Percentiles rank a stretch among this genome's conserved stretches.
phyloP scores from a whole-genome alignment of 2,797 vertebrate genomes.

The Hemibagrus guttatus region DNA sequence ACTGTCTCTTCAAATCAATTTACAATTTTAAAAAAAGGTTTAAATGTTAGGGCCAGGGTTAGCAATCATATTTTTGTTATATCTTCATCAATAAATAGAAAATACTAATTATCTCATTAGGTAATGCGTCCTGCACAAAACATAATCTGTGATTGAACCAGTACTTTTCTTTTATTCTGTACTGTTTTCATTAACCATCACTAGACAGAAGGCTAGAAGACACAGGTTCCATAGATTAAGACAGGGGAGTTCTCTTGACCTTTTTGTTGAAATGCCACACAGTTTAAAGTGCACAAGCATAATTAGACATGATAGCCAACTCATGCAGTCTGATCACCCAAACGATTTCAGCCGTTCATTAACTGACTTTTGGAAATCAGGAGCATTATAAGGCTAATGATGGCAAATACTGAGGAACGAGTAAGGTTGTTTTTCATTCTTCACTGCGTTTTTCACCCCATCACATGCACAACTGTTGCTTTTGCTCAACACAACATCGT shows the following conservation, averaged over 20 bases:
- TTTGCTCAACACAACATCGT: slow-evolving; percentile 66
- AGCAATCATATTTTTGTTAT: neutral
- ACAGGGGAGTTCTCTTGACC: slow-evolving; percentile 75
- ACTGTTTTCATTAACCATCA: slow-evolving; percentile 17
- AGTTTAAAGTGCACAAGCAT: slow-evolving; percentile 68
- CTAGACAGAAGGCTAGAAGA: slow-evolving; percentile 52
- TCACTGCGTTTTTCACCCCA: slow-evolving; percentile 51
- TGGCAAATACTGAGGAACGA: slow-evolving; percentile 61
- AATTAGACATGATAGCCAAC: slow-evolving; percentile 70
- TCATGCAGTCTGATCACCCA: slow-evolving; percentile 60
- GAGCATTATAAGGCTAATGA: slow-evolving; percentile 71
- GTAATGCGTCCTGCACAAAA: neutral
- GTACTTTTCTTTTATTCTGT: neutral
- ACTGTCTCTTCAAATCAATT: neutral
- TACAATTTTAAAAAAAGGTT: neutral
- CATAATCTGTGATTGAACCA: neutral
- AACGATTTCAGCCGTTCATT: slow-evolving; percentile 67
- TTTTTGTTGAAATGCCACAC: slow-evolving; percentile 73
- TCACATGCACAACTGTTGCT: slow-evolving; percentile 64
- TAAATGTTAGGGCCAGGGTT: neutral
- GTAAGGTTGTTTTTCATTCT: slow-evolving; percentile 63
- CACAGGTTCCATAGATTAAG: slow-evolving; percentile 70
- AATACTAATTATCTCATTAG: too few relatives aligned
- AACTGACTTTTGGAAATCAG: slow-evolving; percentile 68
- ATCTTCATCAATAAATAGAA: neutral